These are phyloP conservation scores for Molanna angustata DNA, from an alignment of 2,888 invertebrate genomes.

Conservation along the genomic window DNA sequence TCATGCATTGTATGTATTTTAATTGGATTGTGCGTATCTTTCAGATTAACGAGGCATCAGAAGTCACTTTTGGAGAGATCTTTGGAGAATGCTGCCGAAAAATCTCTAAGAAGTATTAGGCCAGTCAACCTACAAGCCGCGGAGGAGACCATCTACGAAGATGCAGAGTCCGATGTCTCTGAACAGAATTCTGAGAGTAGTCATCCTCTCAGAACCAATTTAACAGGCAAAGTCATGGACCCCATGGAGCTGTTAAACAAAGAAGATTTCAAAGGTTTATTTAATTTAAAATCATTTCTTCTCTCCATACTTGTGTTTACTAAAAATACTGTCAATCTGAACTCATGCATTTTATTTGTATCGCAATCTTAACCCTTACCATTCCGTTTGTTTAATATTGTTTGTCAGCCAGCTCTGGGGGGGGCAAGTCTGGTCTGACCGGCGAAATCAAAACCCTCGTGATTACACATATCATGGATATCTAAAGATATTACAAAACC, in stretches of 20 bases:
- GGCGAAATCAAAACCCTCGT: too few relatives aligned
- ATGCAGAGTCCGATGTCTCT: conserved; percentile 17
- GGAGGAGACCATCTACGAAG: conserved; percentile 16
- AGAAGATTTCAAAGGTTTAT: conserved; percentile 48
- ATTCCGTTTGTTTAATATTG: too few relatives aligned
- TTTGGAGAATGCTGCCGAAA: conserved; percentile 24
- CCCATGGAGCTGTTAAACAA: conserved; percentile 50
- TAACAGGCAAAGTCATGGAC: conserved; percentile 46
- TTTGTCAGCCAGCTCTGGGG: too few relatives aligned
- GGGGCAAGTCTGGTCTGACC: too few relatives aligned
- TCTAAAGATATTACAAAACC: too few relatives aligned
- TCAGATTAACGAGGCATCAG: conserved; percentile 52
- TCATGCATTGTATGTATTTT: conserved; percentile 1
- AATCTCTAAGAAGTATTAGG: not conserved
- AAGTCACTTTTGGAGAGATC: conserved; percentile 45
- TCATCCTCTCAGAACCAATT: conserved; percentile 5
- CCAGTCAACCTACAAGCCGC: conserved; percentile 3
- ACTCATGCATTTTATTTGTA: too few relatives aligned
- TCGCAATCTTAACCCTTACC: too few relatives aligned
- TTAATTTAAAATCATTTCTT: too few relatives aligned
- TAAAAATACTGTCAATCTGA: too few relatives aligned
- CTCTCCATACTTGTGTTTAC: too few relatives aligned
- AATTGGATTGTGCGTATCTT: not conserved
- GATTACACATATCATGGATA: too few relatives aligned
- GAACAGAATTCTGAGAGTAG: not conserved